A percentile compares a stretch with the other conserved stretches of the same genome.
Evolutionary conservation across 2,113 vertebrate genomes (phyloP).

Genomic region (Platysteira castanea): DNA sequence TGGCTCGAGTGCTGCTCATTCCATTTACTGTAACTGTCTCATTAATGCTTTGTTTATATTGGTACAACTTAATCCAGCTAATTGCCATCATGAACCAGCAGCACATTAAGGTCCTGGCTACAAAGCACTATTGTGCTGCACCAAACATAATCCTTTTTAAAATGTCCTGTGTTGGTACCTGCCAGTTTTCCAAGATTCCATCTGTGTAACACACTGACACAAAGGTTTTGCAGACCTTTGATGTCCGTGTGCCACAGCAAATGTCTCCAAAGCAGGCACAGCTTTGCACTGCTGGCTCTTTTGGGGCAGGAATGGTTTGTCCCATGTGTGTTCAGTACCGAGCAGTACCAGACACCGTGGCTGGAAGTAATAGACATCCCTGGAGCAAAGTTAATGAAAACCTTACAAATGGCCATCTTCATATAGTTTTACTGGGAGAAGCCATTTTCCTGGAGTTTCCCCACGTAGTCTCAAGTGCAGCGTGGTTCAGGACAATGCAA

Average conservation of each 20-base stretch:
- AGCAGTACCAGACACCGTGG: background rate
- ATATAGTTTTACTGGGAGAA: background rate
- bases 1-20: background rate
- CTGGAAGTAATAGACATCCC: background rate
- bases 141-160: background rate
- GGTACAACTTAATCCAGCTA: slow-evolving; percentile 8
- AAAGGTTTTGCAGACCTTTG: background rate
- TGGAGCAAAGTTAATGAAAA: background rate
- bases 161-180: background rate
- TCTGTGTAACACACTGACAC: background rate
- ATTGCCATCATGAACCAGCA: background rate
- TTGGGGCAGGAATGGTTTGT: background rate
- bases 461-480: background rate
- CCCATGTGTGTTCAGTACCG: rapidly evolving
- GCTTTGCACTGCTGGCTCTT: background rate
- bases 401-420: background rate
- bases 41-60: background rate
- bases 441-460: background rate
- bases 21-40: background rate
- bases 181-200: background rate
- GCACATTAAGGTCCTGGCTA: background rate
- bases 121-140: background rate
- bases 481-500: background rate
- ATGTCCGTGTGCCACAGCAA: background rate
- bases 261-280: background rate